Percentiles rank a stretch among this genome's conserved stretches.
phyloP scores from a whole-genome alignment of 2,797 vertebrate species.

The Nyctalus aviator region DNA sequence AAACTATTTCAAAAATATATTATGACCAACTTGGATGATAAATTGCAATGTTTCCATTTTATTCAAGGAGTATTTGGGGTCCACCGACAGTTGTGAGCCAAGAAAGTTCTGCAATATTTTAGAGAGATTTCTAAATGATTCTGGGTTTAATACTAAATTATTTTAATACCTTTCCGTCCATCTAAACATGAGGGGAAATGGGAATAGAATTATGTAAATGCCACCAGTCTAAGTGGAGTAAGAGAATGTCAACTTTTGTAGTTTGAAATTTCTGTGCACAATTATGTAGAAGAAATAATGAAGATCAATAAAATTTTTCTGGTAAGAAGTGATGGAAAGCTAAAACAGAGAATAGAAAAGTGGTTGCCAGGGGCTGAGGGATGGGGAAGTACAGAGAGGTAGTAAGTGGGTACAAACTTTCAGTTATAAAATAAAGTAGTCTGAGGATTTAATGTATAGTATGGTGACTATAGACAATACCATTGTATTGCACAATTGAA shows the following conservation, averaged over 20 bases:
- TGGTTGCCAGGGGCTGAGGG: neutral
- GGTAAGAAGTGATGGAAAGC: neutral
- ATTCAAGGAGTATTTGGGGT: neutral
- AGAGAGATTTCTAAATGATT: constrained; percentile 8
- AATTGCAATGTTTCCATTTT: constrained; percentile 43
- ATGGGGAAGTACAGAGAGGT: neutral
- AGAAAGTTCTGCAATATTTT: neutral
- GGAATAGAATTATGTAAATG: neutral
- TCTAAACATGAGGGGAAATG: neutral
- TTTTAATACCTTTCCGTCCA: neutral
- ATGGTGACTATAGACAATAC: neutral
- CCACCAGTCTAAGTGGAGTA: neutral
- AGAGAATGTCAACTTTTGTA: neutral
- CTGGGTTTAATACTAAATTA: neutral
- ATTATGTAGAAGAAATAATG: neutral
- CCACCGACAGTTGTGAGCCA: neutral
- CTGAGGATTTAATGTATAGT: neutral
- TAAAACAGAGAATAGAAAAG: neutral
- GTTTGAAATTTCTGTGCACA: neutral
- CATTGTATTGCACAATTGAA: neutral
- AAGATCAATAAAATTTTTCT: neutral
- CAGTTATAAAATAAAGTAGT: neutral
- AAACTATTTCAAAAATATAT: neutral
- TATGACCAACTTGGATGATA: neutral
- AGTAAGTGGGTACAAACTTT: neutral